Evolutionary conservation across 2,888 invertebrate species (phyloP), one percentile per base, ranked within the genome.

Genomic region (Andrena hattorfiana): DNA sequence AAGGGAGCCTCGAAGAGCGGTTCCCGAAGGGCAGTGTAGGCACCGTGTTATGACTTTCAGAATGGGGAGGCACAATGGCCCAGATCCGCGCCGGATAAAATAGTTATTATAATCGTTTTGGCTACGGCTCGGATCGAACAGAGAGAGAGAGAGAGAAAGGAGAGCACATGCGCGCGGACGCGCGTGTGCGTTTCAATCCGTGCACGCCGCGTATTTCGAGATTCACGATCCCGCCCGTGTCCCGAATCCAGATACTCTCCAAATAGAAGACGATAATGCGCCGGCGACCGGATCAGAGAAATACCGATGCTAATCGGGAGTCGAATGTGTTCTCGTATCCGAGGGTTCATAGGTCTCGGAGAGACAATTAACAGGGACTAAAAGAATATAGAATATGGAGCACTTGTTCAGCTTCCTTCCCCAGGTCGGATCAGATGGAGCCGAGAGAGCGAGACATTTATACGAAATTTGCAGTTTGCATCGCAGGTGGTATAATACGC

Each of bases 81-180:
- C 93, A 94, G 94, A 94, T 94, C 93, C 90, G 89, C 91, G 91
- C 91, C 91, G 92, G 94, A 94, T 94, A 94, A 94, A 94, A 93
- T 94, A 93, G 93, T 93, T 93, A 93, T 94, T 94, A 94, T 93
- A 93, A 93, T 93, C 93, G 92, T 93, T 92, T 92, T 92, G 91
- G 90, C 89, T 89, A 88, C 89, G 91, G 87, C 81, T 63, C 69
- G 74, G 79, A 87, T 87, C 84, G 87, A 88, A 72, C 51, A 75
- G 60, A 20, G 59, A 77, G 67, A 72, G 67, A 75, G 60, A 20
- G 59, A 77, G 67, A 72, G 67, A 72, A 35, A 54, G 42, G 68
- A 30, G n/a, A 13, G 51, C 26, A 59, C 48, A 68, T 51, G 49
- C 2, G 10, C 59, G 51, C 51, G 66, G 60, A 64, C 68, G 66